phyloP scores from a whole-genome alignment of 2,797 vertebrate species.

The Tympanoctomys barrerae region DNA sequence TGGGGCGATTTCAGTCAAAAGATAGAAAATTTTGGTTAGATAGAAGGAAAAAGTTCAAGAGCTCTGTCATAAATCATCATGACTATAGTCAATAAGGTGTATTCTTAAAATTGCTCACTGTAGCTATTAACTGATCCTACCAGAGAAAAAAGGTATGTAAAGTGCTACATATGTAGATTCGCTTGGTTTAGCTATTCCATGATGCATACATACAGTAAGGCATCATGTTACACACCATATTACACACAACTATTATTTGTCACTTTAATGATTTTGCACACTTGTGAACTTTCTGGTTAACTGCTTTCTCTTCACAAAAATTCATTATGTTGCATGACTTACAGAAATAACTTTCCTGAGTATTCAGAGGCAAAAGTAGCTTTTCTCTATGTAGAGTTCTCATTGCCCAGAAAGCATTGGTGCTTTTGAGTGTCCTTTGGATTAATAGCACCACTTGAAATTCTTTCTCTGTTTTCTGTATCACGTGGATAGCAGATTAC shows the following conservation, averaged over 20 bases:
- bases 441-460: background rate
- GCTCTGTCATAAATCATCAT: background rate
- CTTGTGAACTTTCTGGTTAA: background rate
- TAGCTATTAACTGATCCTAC: background rate
- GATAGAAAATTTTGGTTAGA: background rate
- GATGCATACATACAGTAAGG: background rate
- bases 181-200: background rate
- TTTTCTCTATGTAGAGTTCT: conserved; percentile 21
- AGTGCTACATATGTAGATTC: too few species aligned
- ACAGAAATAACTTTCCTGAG: background rate
- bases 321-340: background rate
- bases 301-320: background rate
- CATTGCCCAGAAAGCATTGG: background rate
- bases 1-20: background rate
- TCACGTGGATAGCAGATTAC: background rate
- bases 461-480: background rate
- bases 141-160: background rate
- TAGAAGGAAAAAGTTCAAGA: background rate
- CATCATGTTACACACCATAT: background rate
- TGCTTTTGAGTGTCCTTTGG: background rate
- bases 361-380: background rate
- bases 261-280: background rate
- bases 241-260: background rate
- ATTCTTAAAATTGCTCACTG: background rate
- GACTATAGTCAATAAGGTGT: background rate